Evolutionary conservation across 2,888 invertebrate species (phyloP).

Genomic region (Limenitis camilla): DNA sequence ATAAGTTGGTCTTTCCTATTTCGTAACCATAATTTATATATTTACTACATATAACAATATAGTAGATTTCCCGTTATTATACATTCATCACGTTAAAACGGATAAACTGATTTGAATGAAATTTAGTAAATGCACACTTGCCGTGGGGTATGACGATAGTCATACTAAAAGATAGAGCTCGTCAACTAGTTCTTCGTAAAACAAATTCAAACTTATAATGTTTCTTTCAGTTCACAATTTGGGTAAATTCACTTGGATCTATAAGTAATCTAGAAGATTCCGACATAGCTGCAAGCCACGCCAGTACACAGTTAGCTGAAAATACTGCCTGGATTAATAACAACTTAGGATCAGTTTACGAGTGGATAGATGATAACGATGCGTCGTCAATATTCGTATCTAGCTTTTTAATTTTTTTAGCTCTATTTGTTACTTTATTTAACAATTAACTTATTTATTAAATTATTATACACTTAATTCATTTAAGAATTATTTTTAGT

Average conservation of each 20-base stretch:
- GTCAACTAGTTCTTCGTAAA: too few relatives aligned
- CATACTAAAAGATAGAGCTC: too few relatives aligned
- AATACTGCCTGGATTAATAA: constrained; percentile 38
- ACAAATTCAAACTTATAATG: not conserved
- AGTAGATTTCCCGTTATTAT: too few relatives aligned
- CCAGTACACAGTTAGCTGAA: constrained; percentile 29
- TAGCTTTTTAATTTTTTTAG: constrained; percentile 38
- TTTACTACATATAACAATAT: too few relatives aligned
- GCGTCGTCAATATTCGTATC: constrained; percentile 47
- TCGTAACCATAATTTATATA: too few relatives aligned
- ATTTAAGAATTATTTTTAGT: constrained; percentile 13
- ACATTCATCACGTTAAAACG: too few relatives aligned
- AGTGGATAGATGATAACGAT: constrained; percentile 62
- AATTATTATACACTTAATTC: not conserved
- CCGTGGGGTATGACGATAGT: too few relatives aligned
- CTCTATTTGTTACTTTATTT: constrained; percentile 40
- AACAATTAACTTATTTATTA: constrained; percentile 27
- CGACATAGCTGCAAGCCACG: constrained; percentile 29
- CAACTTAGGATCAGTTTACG: constrained; percentile 41
- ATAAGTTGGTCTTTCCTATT: too few relatives aligned
- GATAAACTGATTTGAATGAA: too few relatives aligned
- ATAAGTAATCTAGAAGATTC: constrained; percentile 45
- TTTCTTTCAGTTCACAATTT: constrained; percentile 44
- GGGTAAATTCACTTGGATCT: constrained; percentile 35
- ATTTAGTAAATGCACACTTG: too few relatives aligned